Base-by-base conservation (phyloP, 2,113 vertebrate genomes). In the Indri indri region DNA sequence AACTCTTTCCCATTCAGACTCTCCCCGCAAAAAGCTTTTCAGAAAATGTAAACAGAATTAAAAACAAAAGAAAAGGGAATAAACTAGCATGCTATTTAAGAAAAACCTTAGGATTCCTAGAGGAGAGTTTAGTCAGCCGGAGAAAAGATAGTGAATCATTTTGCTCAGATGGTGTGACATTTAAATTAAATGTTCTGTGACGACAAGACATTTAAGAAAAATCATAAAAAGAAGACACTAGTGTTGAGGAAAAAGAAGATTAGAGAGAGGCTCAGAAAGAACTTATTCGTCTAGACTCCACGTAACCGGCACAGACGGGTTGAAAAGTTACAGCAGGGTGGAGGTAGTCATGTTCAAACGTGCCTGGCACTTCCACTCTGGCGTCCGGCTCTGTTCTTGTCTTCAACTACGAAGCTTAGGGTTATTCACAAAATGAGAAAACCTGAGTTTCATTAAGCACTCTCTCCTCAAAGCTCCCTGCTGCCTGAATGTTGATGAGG, bases 111-210 rank as follows among this genome's bases (percentile, higher is more conserved):
- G 52, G 42, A 45, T 96, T 95, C 77, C 61, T 40, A 37, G 23
- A 50, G 74, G 50, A 85, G 11, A 54, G 34, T 77, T 87, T 57
- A 91, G 50, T 66, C 71, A 94, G 79, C 5, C 6, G 65, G 76
- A 95, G 25, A 40, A 65, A 80, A 81, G 94, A 23, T 25, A 93
- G 77, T 85, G 93, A 95, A 63, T 57, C 61, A 84, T 8, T 95
- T 47, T 74, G 74, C 42, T 96, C 97, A 92, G 94, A 95, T 50
- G 66, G 59, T 73, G 30, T 89, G 95, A 92, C 87, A 96, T 83
- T 96, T 93, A 71, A 83, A 76, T 88, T 30, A 86, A 93, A 92
- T 79, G 88, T 85, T 65, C 92, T 88, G 80, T 90, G 84, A 96
- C 87, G 74, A 84, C 57, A 77, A 42, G 57, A 80, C n/a, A 45